phyloP scores from a whole-genome alignment of 2,113 vertebrate genomes.

The Thomomys bottae region DNA sequence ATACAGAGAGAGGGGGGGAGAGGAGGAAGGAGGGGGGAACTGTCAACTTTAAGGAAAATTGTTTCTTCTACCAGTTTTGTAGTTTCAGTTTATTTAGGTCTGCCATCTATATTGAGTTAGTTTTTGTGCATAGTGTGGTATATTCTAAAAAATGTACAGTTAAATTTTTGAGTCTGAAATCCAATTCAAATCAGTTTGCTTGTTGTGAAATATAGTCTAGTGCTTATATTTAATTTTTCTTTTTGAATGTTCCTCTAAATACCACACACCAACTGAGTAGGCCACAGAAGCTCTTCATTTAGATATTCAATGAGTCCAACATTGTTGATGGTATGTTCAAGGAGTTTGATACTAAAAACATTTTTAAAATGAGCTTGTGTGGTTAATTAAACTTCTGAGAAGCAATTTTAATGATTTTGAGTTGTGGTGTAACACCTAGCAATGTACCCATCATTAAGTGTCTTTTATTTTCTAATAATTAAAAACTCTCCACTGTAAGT shows the following conservation, averaged over 20 bases:
- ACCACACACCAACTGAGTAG: too few species aligned
- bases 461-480: conserved; percentile 45
- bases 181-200: neutral
- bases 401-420: neutral
- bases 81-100: neutral
- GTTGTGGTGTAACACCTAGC: neutral
- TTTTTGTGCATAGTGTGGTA: neutral
- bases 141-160: neutral
- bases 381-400: neutral
- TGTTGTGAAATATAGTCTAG: neutral
- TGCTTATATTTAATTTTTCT: neutral
- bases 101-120: neutral
- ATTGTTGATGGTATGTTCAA: neutral
- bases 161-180: neutral
- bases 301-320: too few species aligned
- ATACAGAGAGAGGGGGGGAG: too few species aligned
- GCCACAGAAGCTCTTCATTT: too few species aligned
- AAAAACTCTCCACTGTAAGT: neutral
- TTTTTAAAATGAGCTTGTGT: neutral
- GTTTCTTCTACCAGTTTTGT: neutral
- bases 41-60: neutral
- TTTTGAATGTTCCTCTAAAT: neutral
- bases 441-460: neutral
- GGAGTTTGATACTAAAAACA: neutral
- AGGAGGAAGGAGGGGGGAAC: too few species aligned